Percentiles rank a stretch among this genome's conserved stretches.
Conservation (phyloP, 2,797 vertebrate genomes). For the Gadopsis bispinosus region DNA sequence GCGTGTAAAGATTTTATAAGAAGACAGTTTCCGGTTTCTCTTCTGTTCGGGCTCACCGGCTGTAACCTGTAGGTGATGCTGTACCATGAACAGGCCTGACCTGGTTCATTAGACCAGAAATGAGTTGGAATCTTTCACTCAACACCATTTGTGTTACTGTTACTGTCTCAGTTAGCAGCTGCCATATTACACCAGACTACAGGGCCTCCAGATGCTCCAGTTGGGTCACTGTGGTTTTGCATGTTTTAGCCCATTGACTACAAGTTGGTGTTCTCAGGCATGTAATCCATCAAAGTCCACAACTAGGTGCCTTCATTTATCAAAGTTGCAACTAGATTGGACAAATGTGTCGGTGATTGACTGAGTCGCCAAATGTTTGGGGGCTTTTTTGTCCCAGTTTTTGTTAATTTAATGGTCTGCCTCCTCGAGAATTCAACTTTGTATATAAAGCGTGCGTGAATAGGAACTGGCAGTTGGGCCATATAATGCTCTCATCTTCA, state of each 20-base stretch:
- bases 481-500: too few species aligned
- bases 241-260: neutral
- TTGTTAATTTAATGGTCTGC: too few species aligned
- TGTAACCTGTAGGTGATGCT: neutral
- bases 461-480: too few species aligned
- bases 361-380: too few species aligned
- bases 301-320: neutral
- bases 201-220: neutral
- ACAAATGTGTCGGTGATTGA: too few species aligned
- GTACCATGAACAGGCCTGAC: neutral
- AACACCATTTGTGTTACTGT: neutral
- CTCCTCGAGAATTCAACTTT: too few species aligned
- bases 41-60: neutral
- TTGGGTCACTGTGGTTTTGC: neutral
- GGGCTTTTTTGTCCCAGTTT: too few species aligned
- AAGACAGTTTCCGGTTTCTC: conserved; percentile 11
- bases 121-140: neutral
- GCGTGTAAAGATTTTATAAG: conserved; percentile 33
- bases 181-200: neutral
- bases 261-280: neutral
- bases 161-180: neutral
- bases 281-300: neutral
- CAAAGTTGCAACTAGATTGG: too few species aligned
- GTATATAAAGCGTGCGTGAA: too few species aligned
- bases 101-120: neutral